Conservation (phyloP, 2,888 invertebrate genomes). For the Drosophila flavopinicola region DNA sequence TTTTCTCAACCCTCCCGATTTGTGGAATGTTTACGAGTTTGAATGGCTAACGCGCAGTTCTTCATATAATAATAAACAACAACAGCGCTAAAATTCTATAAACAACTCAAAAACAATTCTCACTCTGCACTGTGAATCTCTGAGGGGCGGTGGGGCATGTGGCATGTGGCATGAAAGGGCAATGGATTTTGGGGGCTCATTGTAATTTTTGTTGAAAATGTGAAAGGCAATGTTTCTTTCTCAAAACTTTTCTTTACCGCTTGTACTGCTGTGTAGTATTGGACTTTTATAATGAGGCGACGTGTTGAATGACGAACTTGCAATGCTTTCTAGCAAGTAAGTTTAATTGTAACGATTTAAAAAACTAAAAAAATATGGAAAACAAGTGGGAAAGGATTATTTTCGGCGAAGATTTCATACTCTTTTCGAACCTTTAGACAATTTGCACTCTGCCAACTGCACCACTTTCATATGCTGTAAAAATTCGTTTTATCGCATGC, state of each 20-base stretch:
- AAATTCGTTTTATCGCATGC: too few relatives aligned
- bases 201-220: constrained; percentile 40
- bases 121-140: constrained; percentile 26
- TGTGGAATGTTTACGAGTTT: constrained; percentile 44
- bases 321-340: constrained; percentile 9
- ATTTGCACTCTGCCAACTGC: too few relatives aligned
- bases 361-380: not conserved
- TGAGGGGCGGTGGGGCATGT: not conserved
- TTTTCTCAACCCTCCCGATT: not conserved
- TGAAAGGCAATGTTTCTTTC: constrained; percentile 58
- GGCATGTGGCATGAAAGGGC: constrained; percentile 23
- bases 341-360: not conserved
- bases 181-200: constrained; percentile 22
- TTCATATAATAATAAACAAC: constrained; percentile 32
- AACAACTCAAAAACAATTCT: constrained; percentile 46
- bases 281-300: constrained; percentile 2
- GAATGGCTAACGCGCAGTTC: constrained; percentile 58
- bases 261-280: not conserved
- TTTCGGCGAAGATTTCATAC: too few relatives aligned
- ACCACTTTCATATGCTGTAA: too few relatives aligned
- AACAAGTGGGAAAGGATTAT: not conserved
- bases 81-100: constrained; percentile 31
- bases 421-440: too few relatives aligned
- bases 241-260: constrained; percentile 30
- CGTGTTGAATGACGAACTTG: constrained; percentile 1